A percentile compares a stretch with the other conserved stretches of the same genome.
Evolutionary conservation across 1,140 invertebrate genomes (phyloP).

Genomic region (Phortica variegata): DNA sequence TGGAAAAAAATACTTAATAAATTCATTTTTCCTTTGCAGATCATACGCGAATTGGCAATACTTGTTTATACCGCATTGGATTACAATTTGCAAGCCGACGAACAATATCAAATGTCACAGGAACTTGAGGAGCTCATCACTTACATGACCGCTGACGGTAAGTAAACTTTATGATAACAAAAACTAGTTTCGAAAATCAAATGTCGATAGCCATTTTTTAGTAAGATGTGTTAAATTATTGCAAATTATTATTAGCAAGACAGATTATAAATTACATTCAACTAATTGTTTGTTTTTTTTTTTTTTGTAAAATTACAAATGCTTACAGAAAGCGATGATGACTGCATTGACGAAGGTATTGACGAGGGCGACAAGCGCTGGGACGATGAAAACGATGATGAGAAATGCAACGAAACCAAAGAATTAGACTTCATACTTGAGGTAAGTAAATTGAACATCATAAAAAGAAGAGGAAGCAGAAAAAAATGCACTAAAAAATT

Average conservation of each 20-base stretch:
- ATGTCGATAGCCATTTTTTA: too few relatives aligned
- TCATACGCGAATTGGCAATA: slow-evolving; percentile 77
- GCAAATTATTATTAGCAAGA: too few relatives aligned
- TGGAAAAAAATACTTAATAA: not conserved
- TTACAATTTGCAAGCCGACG: slow-evolving; percentile 77
- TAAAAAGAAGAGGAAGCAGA: not conserved
- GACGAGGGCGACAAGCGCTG: slow-evolving; percentile 61
- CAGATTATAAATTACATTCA: not conserved
- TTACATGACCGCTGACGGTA: slow-evolving; percentile 74
- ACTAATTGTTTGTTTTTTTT: slow-evolving; percentile 2
- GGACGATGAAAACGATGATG: slow-evolving; percentile 63
- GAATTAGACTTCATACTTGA: slow-evolving; percentile 55
- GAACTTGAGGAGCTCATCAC: slow-evolving; percentile 83
- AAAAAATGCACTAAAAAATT: too few relatives aligned
- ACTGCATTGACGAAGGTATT: slow-evolving; percentile 86
- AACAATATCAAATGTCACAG: slow-evolving; percentile 80
- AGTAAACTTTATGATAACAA: slow-evolving; percentile 22
- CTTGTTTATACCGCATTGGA: slow-evolving; percentile 87
- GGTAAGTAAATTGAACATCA: slow-evolving; percentile 32
- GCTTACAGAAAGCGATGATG: slow-evolving; percentile 75
- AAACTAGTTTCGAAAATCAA: not conserved
- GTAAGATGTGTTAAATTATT: too few relatives aligned
- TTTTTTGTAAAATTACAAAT: slow-evolving; percentile 6
- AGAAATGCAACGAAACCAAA: slow-evolving; percentile 54
- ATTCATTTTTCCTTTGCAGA: slow-evolving; percentile 61